A percentile compares a stretch with the other conserved stretches of the same genome.
phyloP scores from a whole-genome alignment of 2,113 vertebrate genomes.

The Tachysurus fulvidraco region DNA sequence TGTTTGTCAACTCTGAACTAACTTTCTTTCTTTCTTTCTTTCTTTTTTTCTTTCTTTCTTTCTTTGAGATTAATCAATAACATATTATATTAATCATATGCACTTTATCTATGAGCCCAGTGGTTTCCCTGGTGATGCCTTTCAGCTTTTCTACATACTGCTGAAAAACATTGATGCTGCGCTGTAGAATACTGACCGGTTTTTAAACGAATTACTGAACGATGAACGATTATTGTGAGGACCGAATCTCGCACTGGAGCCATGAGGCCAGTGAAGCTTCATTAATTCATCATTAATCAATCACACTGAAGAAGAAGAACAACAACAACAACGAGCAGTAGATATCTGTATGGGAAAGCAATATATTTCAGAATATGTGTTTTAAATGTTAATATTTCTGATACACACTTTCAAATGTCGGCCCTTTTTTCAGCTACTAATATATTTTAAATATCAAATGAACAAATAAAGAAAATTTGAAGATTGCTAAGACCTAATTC shows the following conservation, averaged over 20 bases:
- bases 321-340: too few species aligned
- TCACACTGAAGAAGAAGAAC: too few species aligned
- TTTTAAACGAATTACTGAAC: too few species aligned
- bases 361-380: not conserved
- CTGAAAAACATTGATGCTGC: not conserved
- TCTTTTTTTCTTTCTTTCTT: too few species aligned
- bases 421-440: not conserved
- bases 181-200: not conserved
- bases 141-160: not conserved
- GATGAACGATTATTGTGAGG: not conserved
- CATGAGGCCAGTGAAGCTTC: not conserved
- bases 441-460: not conserved
- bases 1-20: not conserved
- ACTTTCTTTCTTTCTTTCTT: too few species aligned
- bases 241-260: not conserved
- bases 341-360: not conserved
- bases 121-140: not conserved
- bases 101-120: not conserved
- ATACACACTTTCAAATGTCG: not conserved
- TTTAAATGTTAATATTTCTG: not conserved
- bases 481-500: not conserved
- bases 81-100: too few species aligned
- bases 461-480: not conserved
- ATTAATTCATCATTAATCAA: not conserved
- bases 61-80: too few species aligned